Base-by-base conservation (phyloP, 2,797 vertebrate genomes). In the Cichlasoma orientale region DNA sequence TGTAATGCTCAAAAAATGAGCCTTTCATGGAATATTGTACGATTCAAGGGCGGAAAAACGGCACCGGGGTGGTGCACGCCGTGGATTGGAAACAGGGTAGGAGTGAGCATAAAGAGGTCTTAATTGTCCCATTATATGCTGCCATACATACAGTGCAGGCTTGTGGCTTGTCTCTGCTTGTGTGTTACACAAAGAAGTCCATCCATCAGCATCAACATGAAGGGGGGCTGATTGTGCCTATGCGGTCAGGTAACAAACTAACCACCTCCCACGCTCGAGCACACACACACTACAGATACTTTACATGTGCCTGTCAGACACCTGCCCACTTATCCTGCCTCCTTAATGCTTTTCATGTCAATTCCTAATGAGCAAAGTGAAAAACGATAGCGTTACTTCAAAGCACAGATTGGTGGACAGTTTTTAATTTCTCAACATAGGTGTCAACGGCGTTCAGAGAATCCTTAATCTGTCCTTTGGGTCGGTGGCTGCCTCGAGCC, bases 1-100 rank as follows among this genome's bases (percentile, higher is more conserved):
- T 96, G 95, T 96, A 96, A 97, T 94, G 95, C 95, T 96, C 96
- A 93, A 95, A 96, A 97, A 97, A 97, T 97, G 95, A 96, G 95
- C 93, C 96, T 96, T 96, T 95, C 94, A 95, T 92, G 95, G 82
- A 88, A 97, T 96, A 95, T 96, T 95, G 95, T 95, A 91, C 90
- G 94, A 96, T 95, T 95, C 94, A 91, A 93, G 94, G 94, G 94
- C 92, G 95, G 94, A 95, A 93, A 95, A 95, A 94, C 90, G 92
- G 94, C 95, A 95, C 94, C 88, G 90, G 94, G 68, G 94, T 88
- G 36, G 94, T 92, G 94, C 94, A 95, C 94, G 92, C 95, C 95
- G 92, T 91, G 92, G 95, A 94, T 92, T 94, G 95, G 96, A 95
- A 95, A 95, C 91, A 91, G 61, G 14, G 18, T 36, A n/a, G 7